Percentiles rank a stretch among this genome's conserved stretches.
These are phyloP conservation scores for Harpagifer antarcticus DNA, from an alignment of 2,797 vertebrate genomes.

Conservation along the genomic window DNA sequence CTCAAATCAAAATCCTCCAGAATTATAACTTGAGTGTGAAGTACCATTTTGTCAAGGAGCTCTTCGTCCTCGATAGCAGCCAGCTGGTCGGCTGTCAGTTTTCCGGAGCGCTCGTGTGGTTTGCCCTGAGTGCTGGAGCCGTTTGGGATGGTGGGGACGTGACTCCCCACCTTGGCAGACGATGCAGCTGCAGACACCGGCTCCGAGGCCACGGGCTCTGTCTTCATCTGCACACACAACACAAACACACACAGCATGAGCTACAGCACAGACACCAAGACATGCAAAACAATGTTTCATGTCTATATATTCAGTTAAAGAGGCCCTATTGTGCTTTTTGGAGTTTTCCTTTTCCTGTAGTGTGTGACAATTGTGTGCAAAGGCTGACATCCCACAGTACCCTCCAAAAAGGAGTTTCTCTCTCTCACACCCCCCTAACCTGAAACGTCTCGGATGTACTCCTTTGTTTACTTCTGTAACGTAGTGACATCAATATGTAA, in stretches of 20 bases:
- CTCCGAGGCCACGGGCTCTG: conserved; percentile 77
- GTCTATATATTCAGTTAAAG: background rate
- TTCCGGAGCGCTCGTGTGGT: conserved; percentile 71
- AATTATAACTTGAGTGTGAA: conserved; percentile 31
- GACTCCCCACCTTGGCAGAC: conserved; percentile 49
- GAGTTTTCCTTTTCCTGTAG: too few species aligned
- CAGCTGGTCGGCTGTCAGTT: conserved; percentile 88
- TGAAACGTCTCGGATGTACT: too few species aligned
- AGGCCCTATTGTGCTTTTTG: too few species aligned
- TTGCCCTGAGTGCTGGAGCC: conserved; percentile 79
- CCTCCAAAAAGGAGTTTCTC: too few species aligned
- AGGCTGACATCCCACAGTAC: too few species aligned
- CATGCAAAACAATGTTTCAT: background rate
- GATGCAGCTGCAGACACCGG: conserved; percentile 76
- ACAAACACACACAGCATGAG: conserved; percentile 13
- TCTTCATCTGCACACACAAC: conserved; percentile 86
- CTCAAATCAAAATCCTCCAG: conserved; percentile 36
- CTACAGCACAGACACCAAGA: conserved; percentile 1
- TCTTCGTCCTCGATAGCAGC: conserved; percentile 93
- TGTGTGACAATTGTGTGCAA: too few species aligned
- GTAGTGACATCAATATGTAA: too few species aligned
- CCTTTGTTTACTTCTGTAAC: too few species aligned
- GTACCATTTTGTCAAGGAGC: conserved; percentile 96
- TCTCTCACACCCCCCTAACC: too few species aligned
- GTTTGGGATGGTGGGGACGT: conserved; percentile 80